Evolutionary conservation across 2,797 vertebrate genomes (phyloP).

Genomic region (Xiphophorus birchmanni): DNA sequence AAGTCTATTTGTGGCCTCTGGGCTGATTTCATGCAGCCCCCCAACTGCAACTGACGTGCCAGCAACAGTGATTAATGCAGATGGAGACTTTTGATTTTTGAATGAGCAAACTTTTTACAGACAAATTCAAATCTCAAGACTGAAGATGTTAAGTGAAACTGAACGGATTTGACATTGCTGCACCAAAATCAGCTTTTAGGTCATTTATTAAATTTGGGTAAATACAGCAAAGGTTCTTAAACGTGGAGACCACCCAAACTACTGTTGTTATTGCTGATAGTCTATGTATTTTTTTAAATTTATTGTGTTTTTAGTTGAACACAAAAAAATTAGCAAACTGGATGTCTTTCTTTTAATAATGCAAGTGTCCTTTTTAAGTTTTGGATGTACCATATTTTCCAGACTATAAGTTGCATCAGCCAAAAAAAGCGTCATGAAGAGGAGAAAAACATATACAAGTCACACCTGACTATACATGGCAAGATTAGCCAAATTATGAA

Average conservation of each 20-base stretch:
- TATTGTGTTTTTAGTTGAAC: neutral
- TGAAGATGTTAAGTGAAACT: neutral
- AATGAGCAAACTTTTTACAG: neutral
- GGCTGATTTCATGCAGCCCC: neutral
- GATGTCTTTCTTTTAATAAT: neutral
- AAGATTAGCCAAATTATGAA: too few relatives aligned
- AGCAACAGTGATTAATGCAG: neutral
- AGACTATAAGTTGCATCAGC: too few relatives aligned
- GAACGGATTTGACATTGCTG: neutral
- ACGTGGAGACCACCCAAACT: neutral
- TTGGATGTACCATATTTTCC: neutral
- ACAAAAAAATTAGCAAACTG: neutral
- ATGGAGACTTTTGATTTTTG: neutral
- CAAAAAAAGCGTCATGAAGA: too few relatives aligned
- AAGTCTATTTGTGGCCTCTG: neutral
- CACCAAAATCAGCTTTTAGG: neutral
- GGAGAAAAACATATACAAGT: too few relatives aligned
- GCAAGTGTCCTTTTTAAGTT: neutral
- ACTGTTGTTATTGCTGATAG: neutral
- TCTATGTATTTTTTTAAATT: neutral
- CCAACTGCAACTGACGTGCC: neutral
- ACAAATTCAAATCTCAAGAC: neutral
- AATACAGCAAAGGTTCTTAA: neutral
- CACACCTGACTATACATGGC: too few relatives aligned
- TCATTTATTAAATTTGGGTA: neutral